Percentiles rank a stretch among this genome's conserved stretches.
phyloP scores from a whole-genome alignment of 2,113 vertebrate species.

The Zosterops hypoxanthus region DNA sequence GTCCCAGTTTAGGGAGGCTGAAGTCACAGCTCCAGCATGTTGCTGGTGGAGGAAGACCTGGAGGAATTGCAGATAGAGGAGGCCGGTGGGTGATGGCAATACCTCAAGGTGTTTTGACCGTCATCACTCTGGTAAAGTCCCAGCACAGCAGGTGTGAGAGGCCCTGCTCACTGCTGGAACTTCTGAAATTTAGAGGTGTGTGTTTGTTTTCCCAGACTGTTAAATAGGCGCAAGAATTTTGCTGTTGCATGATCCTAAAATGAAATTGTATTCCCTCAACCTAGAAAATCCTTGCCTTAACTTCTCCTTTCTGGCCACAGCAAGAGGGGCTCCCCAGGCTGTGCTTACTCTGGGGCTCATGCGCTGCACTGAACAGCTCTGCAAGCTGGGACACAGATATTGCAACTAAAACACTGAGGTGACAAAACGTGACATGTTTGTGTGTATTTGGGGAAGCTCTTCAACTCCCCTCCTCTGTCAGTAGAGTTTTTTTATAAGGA shows the following conservation, averaged over 20 bases:
- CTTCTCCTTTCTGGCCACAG: not conserved
- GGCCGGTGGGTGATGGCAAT: not conserved
- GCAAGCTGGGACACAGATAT: accelerated
- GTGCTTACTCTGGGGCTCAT: accelerated
- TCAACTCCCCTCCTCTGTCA: not conserved
- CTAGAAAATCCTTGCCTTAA: not conserved
- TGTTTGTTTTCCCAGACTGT: not conserved
- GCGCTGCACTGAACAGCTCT: not conserved
- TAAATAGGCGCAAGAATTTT: not conserved
- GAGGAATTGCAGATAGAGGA: not conserved
- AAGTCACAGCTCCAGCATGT: not conserved
- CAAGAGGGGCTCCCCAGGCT: not conserved
- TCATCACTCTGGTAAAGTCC: not conserved
- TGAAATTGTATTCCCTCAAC: accelerated
- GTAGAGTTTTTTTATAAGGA: not conserved
- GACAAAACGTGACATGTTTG: not conserved
- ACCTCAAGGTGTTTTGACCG: accelerated
- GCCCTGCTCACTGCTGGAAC: not conserved
- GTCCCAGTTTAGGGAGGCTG: not conserved
- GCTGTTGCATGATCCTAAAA: not conserved
- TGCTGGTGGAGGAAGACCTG: not conserved
- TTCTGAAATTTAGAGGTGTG: not conserved
- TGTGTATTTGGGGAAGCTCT: not conserved
- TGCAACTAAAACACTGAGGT: not conserved
- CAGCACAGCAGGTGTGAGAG: not conserved